Evolutionary conservation across 2,797 vertebrate genomes (phyloP).

Genomic region (Dendrocincla tyrannina): DNA sequence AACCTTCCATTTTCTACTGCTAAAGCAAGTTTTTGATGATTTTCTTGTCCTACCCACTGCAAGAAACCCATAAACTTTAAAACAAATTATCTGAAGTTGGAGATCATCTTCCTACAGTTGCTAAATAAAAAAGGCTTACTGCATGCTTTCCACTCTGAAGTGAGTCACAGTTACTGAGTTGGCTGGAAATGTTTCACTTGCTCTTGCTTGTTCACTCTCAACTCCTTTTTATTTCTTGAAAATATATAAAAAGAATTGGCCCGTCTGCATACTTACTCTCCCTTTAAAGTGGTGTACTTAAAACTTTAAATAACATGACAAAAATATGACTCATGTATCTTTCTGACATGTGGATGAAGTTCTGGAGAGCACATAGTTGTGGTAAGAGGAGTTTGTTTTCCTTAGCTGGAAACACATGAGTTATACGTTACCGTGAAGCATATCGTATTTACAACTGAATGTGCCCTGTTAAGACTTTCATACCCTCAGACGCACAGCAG

Average conservation of each 20-base stretch:
- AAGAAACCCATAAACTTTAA: not conserved
- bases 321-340: not conserved
- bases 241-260: not conserved
- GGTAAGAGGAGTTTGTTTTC: constrained; percentile 4
- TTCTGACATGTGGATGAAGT: not conserved
- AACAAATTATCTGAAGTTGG: not conserved
- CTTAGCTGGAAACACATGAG: constrained; percentile 5
- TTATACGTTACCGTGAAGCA: not conserved
- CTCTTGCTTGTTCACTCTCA: not conserved
- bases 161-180: not conserved
- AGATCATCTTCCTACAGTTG: not conserved
- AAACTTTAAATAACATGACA: not conserved
- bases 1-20: not conserved
- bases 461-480: not conserved
- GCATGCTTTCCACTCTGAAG: not conserved
- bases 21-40: not conserved
- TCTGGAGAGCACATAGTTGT: not conserved
- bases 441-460: not conserved
- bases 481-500: not conserved
- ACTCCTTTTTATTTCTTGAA: not conserved
- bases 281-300: not conserved
- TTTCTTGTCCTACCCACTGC: not conserved
- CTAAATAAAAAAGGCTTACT: not conserved
- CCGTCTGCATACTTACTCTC: not conserved
- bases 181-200: not conserved